Evolutionary conservation across 2,113 vertebrate species (phyloP), one percentile per base, ranked within the genome.

Genomic region (Sinocyclocheilus anshuiensis): DNA sequence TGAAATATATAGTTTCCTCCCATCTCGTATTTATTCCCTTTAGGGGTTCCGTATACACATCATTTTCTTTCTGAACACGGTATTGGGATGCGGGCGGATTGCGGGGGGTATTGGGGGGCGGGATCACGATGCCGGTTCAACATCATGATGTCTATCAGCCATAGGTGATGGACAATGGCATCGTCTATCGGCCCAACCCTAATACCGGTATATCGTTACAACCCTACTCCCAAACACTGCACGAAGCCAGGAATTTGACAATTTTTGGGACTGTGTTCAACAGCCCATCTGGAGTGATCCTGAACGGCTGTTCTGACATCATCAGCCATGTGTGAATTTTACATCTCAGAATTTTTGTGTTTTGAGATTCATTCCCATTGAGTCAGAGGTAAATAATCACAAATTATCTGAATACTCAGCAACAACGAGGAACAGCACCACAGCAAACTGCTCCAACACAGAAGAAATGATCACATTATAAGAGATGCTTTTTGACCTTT

Each of bases 271-370:
- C 42, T 15, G 72, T 75, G 42, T 75, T 75, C 42, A 75, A 48
- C 39, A 24, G 39, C n/a, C 72, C 72, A 75, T 75, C 72, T 75
- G 72, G 42, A 75, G 72, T 24, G 42, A 48, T 75, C 72, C 24
- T 12, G 39, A 75, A 48, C 22, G 22, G 22, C 16, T 48, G 22
- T 75, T 75, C 72, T 75, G 72, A 75, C 22, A 75, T 75, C 39
- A 75, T 75, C 22, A 24, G 42, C 72, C 72, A 24, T 75, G 72
- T 75, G 36, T 42, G 36, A 72, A 72, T 72, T 12, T 72, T 11
- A n/a, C 22, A 74, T n/a, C 36, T n/a, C 20, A 6, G 18, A 42
- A 45, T 6, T n/a, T 45, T 13, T 75, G 72, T 42, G 63, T 65
- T 65, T 65, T 65, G 63, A 65, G 39, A 75, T 15, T 75, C 72